A percentile compares a stretch with the other conserved stretches of the same genome.
phyloP scores from a whole-genome alignment of 2,797 vertebrate species.

The Emydoidea blandingii region DNA sequence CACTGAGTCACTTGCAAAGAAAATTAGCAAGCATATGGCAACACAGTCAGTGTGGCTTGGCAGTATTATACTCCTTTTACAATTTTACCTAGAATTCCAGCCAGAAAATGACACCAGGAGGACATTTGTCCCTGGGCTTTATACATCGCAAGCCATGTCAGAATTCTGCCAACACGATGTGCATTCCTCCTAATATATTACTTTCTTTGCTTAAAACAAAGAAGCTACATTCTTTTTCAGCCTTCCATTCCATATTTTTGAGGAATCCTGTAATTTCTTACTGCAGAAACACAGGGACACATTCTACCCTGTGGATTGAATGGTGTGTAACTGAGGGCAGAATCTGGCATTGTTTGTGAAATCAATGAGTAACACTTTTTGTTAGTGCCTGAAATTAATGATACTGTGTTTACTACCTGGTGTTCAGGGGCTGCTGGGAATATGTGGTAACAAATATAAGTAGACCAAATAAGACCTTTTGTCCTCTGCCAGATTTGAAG shows the following conservation, averaged over 20 bases:
- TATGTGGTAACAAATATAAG: background rate
- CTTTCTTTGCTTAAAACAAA: constrained; percentile 18
- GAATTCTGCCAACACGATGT: constrained; percentile 46
- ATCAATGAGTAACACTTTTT: background rate
- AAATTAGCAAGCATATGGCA: background rate
- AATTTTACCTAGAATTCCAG: constrained; percentile 43
- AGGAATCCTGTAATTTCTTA: background rate
- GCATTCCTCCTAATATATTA: constrained; percentile 34
- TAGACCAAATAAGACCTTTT: background rate
- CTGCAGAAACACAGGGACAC: background rate
- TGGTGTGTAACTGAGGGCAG: background rate
- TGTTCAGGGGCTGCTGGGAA: background rate
- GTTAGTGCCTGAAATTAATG: background rate
- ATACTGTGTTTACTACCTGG: background rate
- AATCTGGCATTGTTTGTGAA: background rate
- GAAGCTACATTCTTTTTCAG: constrained; percentile 43
- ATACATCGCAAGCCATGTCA: constrained; percentile 45
- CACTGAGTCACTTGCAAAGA: background rate
- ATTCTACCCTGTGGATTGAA: background rate
- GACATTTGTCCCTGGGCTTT: constrained; percentile 1
- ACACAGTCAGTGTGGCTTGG: background rate
- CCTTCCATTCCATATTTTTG: constrained; percentile 9
- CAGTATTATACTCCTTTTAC: background rate
- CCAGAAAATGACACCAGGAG: constrained; percentile 51
- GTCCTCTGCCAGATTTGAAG: background rate